Conservation (phyloP, 2,113 vertebrate species). For the Pyrgilauda ruficollis region DNA sequence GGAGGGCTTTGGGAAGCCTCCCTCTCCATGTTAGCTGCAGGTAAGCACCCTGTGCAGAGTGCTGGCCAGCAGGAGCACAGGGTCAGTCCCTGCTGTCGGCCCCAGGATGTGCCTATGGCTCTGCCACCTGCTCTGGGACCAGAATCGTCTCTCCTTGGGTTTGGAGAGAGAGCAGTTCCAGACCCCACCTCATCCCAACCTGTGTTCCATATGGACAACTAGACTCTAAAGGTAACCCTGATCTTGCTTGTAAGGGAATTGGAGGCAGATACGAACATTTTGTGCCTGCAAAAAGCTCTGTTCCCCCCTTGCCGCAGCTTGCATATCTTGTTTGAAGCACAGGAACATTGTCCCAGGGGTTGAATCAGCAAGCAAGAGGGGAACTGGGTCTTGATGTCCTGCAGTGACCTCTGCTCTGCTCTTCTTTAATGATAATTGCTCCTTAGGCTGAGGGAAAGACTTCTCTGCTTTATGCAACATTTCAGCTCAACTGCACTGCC, state of each 20-base stretch:
- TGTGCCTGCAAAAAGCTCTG: background rate
- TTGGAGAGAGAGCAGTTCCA: background rate
- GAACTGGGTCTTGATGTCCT: background rate
- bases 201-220: rapidly evolving
- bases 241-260: background rate
- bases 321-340: background rate
- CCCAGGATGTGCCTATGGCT: background rate
- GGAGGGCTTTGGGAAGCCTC: background rate
- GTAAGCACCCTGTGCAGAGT: rapidly evolving
- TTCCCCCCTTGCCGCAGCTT: rapidly evolving
- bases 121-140: rapidly evolving
- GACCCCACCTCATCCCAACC: background rate
- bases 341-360: background rate
- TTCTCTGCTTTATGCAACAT: background rate
- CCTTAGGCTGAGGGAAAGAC: background rate
- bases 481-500: background rate
- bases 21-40: rapidly evolving
- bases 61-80: rapidly evolving
- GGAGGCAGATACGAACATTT: rapidly evolving
- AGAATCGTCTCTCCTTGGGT: background rate
- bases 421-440: background rate
- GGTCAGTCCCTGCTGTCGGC: background rate
- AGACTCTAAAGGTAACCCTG: background rate
- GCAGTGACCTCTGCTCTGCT: background rate
- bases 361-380: background rate